Base-by-base conservation (phyloP, 1,140 invertebrate species). In the Plectrocnemia conspersa region DNA sequence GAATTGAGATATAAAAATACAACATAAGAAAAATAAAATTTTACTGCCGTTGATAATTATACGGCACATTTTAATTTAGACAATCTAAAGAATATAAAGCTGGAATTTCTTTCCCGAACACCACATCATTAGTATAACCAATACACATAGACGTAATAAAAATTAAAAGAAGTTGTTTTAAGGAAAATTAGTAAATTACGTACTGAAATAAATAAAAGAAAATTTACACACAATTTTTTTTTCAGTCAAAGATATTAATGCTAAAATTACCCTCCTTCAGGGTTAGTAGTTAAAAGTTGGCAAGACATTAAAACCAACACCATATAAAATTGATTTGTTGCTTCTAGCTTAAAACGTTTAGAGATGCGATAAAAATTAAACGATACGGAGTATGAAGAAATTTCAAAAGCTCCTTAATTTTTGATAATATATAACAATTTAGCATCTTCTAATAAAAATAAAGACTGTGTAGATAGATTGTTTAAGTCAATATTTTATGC, bases 201-300 rank as follows among this genome's bases (percentile, higher is more conserved):
- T 36, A 13, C n/a, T 7, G 11, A 16, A 36, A 36, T 11, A 11
- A 36, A 36, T 36, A 13, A 16, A 36, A 36, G 33, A 36, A 6
- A 13, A 36, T 6, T 4, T 36, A n/a, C n/a, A 13, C 33, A 13
- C 3, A 5, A 11, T 7, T 36, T 36, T 16, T 45, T 90, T 81
- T 66, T 91, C 85, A 11, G 91, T 93, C 24, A 95, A 77, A 65
- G 93, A 87, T 36, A 95, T 72, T 38, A 97, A 94, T 27, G 87
- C 86, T 5, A 36, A 36, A 16, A 13, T 36, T 6, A 36, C 4
- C n/a, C 5, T 36, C 5, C 16, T 36, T 13, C 5, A 7, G 16
- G 33, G 11, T 4, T 5, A 13, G 5, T 4, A 4, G 16, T 36
- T 36, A 13, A 36, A n/a, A n/a, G n/a, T n/a, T 36, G 4, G 4